phyloP scores from a whole-genome alignment of 2,888 invertebrate species.

The Caenorhabditis becei region DNA sequence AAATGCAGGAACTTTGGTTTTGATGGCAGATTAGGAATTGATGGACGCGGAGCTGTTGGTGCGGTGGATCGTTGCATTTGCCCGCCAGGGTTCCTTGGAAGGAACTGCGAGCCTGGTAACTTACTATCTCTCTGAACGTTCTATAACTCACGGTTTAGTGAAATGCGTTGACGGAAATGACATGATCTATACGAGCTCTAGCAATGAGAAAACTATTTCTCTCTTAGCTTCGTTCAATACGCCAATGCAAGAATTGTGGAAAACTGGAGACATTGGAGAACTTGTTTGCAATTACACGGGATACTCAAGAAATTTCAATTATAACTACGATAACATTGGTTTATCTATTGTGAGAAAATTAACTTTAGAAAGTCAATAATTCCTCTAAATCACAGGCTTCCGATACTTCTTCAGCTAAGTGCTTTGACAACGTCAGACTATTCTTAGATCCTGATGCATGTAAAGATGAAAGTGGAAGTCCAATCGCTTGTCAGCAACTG shows the following conservation, averaged over 20 bases:
- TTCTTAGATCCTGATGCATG: slow-evolving; percentile 16
- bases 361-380: neutral
- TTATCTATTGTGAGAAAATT: neutral
- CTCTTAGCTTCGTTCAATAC: slow-evolving; percentile 41
- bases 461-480: neutral
- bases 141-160: slow-evolving; percentile 10
- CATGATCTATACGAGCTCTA: neutral
- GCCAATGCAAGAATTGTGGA: slow-evolving; percentile 25
- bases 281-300: slow-evolving; percentile 40
- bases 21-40: neutral
- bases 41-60: neutral
- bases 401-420: neutral
- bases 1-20: slow-evolving; percentile 53
- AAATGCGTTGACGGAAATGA: slow-evolving; percentile 28
- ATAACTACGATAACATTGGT: slow-evolving; percentile 15
- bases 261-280: slow-evolving; percentile 15
- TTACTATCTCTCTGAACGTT: neutral
- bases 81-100: slow-evolving; percentile 48
- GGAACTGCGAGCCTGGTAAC: slow-evolving; percentile 61
- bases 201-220: slow-evolving; percentile 33
- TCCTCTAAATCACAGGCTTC: too few relatives aligned
- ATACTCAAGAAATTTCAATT: slow-evolving; percentile 36
- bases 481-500: slow-evolving; percentile 17
- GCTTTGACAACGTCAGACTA: neutral
- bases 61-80: slow-evolving; percentile 38